Evolutionary conservation across 2,888 invertebrate genomes (phyloP), one percentile per base, ranked within the genome.

Genomic region (Pammene fasciana): DNA sequence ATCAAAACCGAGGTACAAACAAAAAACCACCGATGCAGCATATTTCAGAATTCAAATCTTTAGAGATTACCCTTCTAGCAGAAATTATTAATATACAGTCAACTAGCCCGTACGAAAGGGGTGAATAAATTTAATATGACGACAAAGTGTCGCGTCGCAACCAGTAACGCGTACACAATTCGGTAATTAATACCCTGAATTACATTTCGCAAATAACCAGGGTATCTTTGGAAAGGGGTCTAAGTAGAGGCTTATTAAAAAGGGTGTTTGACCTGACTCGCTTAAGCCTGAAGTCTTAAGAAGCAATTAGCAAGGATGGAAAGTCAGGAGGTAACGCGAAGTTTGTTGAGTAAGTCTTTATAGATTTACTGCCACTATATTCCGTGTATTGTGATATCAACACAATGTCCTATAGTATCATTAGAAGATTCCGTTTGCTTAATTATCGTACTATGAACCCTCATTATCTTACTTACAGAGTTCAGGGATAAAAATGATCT

Each of bases 1-100:
- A 18, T 8, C 16, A 46, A 46, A 46, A 34, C n/a, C 60, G n/a
- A 60, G 13, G 45, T 18, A 54, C 43, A 36, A 48, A 67, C 41
- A 38, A 68, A 62, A 64, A 65, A 48, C 14, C 16, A 55, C 54
- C 54, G 14, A 55, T 46, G 45, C 52, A 65, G 59, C 68, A 70
- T 65, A 70, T 70, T 70, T 64, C 38, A 18, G 46, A 65, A 60
- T 70, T 71, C 66, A 76, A 80, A 82, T 89, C 84, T 86, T 82
- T 76, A 79, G 78, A 86, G 86, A 89, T 90, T 87, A 84, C 87
- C 86, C 87, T 80, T 76, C 75, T 46, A 65, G 68, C 72, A 77
- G 79, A 74, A 73, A 73, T 79, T 89, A 89, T 89, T 89, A 88
- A 88, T 86, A 88, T 87, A 86, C 89, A 88, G 86, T 86, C 88